These are phyloP conservation scores for Teleogryllus oceanicus DNA, from an alignment of 2,888 invertebrate species.

Conservation along the genomic window DNA sequence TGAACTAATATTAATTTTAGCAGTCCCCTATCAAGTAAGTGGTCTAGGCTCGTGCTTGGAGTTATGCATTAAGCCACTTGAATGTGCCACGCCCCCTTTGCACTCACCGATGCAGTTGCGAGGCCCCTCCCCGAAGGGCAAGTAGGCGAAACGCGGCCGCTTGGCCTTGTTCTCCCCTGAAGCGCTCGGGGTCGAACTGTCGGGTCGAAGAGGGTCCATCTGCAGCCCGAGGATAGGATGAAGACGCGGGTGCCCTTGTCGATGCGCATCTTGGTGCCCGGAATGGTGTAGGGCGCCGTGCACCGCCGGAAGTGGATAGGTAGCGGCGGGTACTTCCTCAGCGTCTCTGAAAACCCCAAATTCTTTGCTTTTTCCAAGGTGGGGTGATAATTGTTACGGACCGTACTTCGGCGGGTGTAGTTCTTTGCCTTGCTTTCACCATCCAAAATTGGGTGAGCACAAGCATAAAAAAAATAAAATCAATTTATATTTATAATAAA, in stretches of 20 bases:
- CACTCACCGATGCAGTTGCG: conserved; percentile 46
- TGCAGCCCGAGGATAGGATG: conserved; percentile 49
- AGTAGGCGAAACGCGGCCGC: conserved; percentile 40
- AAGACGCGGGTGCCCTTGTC: conserved; percentile 41
- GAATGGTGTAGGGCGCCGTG: conserved; percentile 50
- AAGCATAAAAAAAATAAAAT: too few species aligned
- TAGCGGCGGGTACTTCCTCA: conserved; percentile 55
- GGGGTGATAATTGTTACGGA: too few species aligned
- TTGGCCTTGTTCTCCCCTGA: conserved; percentile 44
- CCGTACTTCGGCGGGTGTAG: too few species aligned
- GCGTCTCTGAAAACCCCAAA: conserved; percentile 43
- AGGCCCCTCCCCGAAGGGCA: conserved; percentile 49
- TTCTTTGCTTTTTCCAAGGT: too few species aligned
- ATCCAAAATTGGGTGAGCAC: too few species aligned
- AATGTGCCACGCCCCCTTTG: too few species aligned
- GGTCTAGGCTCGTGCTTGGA: too few species aligned
- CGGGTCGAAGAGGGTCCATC: conserved; percentile 50
- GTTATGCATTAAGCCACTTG: too few species aligned
- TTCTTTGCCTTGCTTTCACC: too few species aligned
- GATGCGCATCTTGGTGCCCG: conserved; percentile 40
- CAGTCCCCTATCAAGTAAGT: too few species aligned
- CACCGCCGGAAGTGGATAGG: conserved; percentile 53
- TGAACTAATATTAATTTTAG: too few species aligned
- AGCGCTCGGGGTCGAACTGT: conserved; percentile 54
- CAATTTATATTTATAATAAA: too few species aligned